phyloP scores from a whole-genome alignment of 2,113 vertebrate genomes.

The Cochlearius cochlearius region DNA sequence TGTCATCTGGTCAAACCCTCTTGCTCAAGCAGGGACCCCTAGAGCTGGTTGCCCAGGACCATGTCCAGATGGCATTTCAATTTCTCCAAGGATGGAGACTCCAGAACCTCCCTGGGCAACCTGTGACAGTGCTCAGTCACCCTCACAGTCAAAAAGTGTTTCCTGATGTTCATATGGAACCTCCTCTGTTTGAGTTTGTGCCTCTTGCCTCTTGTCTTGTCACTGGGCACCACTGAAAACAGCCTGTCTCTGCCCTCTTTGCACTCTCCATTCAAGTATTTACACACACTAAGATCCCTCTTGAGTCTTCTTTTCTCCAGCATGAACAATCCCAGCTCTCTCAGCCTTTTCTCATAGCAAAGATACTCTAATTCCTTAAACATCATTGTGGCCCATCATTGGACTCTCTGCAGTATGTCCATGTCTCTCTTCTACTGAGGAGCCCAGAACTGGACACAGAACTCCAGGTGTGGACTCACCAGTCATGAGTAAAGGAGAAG shows the following conservation, averaged over 20 bases:
- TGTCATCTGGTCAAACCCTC: not conserved
- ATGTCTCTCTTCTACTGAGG: not conserved
- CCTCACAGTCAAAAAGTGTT: not conserved
- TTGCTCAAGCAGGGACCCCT: not conserved
- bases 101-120: not conserved
- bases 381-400: not conserved
- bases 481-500: not conserved
- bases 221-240: not conserved
- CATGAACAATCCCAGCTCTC: not conserved
- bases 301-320: not conserved
- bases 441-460: not conserved
- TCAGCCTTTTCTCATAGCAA: not conserved
- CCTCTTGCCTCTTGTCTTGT: not conserved
- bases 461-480: not conserved
- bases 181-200: not conserved
- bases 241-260: not conserved
- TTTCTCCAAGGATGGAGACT: not conserved
- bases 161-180: not conserved
- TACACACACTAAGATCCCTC: not conserved
- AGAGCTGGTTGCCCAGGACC: not conserved
- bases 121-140: not conserved
- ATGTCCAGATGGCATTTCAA: too few relatives aligned
- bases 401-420: not conserved
- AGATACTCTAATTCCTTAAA: not conserved
- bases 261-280: not conserved